Conservation (phyloP, 2,797 vertebrate species). For the Podarcis lilfordi region DNA sequence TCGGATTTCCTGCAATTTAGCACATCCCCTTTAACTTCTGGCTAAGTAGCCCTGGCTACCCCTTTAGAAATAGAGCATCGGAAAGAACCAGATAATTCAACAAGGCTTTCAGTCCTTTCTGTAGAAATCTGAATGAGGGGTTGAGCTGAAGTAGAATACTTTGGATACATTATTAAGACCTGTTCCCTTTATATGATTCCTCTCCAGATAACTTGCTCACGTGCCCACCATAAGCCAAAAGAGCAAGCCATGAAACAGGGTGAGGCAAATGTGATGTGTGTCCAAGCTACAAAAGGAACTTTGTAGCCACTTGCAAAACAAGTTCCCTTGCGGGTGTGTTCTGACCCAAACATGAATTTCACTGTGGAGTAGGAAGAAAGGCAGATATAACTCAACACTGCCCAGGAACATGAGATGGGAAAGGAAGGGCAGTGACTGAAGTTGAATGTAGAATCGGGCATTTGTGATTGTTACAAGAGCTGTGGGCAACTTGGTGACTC, state of each 20-base stretch:
- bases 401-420: not conserved
- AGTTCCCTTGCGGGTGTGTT: not conserved
- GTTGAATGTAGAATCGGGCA: not conserved
- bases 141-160: not conserved
- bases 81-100: rapidly evolving
- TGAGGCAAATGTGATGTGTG: constrained; percentile 6
- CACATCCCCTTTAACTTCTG: not conserved
- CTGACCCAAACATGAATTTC: not conserved
- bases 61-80: rapidly evolving
- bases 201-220: not conserved
- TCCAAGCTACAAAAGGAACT: not conserved
- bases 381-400: not conserved
- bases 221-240: not conserved
- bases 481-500: not conserved
- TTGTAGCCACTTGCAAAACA: not conserved
- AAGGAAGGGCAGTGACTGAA: not conserved
- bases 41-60: not conserved
- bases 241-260: not conserved
- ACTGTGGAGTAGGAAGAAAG: not conserved
- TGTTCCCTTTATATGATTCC: not conserved
- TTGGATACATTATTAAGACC: not conserved
- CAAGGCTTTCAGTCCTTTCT: not conserved
- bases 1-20: not conserved
- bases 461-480: not conserved
- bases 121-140: rapidly evolving